These are phyloP conservation scores for Ataeniobius toweri DNA, from an alignment of 2,797 vertebrate genomes.

Conservation along the genomic window DNA sequence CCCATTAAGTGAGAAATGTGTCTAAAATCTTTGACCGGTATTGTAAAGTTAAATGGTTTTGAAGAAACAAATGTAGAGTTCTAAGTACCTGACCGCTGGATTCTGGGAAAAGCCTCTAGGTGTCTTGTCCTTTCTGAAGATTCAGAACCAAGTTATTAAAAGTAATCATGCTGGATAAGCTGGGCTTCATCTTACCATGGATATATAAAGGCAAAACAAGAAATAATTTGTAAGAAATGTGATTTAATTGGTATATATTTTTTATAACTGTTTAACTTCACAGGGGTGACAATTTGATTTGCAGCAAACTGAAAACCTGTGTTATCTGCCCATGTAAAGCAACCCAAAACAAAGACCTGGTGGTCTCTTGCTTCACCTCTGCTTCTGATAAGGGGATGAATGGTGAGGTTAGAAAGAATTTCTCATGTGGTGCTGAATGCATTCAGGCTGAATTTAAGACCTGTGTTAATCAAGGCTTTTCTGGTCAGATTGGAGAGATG, in stretches of 20 bases:
- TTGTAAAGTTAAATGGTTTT: not conserved
- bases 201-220: not conserved
- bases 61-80: not conserved
- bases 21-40: too few relatives aligned
- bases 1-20: too few relatives aligned
- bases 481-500: conserved; percentile 5
- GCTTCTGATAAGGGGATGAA: conserved; percentile 6
- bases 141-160: not conserved
- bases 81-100: not conserved
- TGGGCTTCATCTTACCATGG: not conserved
- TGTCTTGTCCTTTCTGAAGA: not conserved
- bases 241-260: not conserved
- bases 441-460: not conserved
- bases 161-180: not conserved
- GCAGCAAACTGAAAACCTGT: not conserved
- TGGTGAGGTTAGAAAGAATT: not conserved
- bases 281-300: not conserved
- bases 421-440: not conserved
- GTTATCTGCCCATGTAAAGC: not conserved
- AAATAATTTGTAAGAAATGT: not conserved
- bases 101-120: not conserved
- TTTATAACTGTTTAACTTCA: not conserved
- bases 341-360: not conserved
- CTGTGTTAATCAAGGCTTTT: conserved; percentile 15
- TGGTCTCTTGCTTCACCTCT: not conserved